A percentile compares a stretch with the other conserved stretches of the same genome.
phyloP scores from a whole-genome alignment of 2,797 vertebrate genomes.

The Semotilus atromaculatus region DNA sequence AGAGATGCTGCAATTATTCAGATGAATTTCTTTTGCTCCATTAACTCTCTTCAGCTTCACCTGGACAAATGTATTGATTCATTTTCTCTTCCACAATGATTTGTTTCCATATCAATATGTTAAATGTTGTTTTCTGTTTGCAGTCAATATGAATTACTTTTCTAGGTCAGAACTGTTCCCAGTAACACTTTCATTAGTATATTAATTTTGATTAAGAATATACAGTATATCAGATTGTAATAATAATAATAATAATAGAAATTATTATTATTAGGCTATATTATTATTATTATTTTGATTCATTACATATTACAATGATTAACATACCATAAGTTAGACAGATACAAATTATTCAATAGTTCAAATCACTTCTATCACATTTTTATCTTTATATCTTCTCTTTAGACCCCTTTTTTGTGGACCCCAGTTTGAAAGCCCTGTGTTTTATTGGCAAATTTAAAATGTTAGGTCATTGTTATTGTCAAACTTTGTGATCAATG shows the following conservation, averaged over 20 bases:
- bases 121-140: background rate
- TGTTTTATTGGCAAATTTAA: background rate
- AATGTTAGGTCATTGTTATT: background rate
- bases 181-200: background rate
- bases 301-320: background rate
- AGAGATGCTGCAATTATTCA: slow-evolving; percentile 33
- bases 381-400: background rate
- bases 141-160: background rate
- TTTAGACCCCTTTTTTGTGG: no score
- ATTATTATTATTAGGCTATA: no score
- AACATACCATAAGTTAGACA: background rate
- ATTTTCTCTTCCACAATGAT: background rate
- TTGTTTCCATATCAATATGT: background rate
- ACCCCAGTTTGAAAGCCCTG: background rate
- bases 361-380: background rate
- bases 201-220: background rate
- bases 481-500: background rate
- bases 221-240: background rate
- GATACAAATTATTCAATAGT: background rate
- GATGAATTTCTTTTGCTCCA: slow-evolving; percentile 23
- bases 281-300: background rate
- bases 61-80: background rate
- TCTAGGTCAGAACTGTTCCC: background rate
- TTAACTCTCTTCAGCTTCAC: slow-evolving; percentile 12
- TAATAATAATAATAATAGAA: background rate